Percentiles rank a stretch among this genome's conserved stretches.
Evolutionary conservation across 1,140 invertebrate species (phyloP).

Genomic region (Danaus plexippus): DNA sequence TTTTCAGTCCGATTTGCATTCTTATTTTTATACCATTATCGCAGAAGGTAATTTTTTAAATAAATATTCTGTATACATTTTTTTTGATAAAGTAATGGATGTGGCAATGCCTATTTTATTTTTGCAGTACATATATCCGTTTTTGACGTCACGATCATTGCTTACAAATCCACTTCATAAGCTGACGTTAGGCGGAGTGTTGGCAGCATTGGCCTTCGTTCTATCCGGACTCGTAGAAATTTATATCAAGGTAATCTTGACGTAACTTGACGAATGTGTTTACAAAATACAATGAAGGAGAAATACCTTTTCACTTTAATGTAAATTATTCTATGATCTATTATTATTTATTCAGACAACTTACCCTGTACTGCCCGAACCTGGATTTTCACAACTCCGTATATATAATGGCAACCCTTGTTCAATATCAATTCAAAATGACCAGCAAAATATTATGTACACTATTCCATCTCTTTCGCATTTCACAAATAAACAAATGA

Average conservation of each 20-base stretch:
- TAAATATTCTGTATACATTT: background rate
- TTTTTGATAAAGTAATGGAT: too few species aligned
- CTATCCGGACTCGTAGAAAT: slow-evolving; percentile 80
- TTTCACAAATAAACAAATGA: slow-evolving; percentile 35
- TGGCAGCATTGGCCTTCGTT: slow-evolving; percentile 79
- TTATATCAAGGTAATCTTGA: slow-evolving; percentile 72
- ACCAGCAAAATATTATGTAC: slow-evolving; percentile 32
- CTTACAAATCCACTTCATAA: slow-evolving; percentile 73
- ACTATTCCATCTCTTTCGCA: slow-evolving; percentile 36
- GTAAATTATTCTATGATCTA: too few species aligned
- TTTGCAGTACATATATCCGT: slow-evolving; percentile 73
- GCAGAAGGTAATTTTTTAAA: slow-evolving; percentile 71
- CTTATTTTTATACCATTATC: slow-evolving; percentile 91
- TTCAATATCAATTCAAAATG: slow-evolving; percentile 34
- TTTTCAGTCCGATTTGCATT: slow-evolving; percentile 89
- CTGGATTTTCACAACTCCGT: slow-evolving; percentile 76
- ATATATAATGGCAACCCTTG: slow-evolving; percentile 78
- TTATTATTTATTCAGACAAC: slow-evolving; percentile 71
- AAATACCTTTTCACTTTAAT: too few species aligned
- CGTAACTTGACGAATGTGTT: too few species aligned
- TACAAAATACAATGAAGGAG: too few species aligned
- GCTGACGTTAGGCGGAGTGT: slow-evolving; percentile 77
- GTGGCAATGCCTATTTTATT: background rate
- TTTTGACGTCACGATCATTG: slow-evolving; percentile 64
- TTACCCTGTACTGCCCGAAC: slow-evolving; percentile 76